Evolutionary conservation across 2,113 vertebrate species (phyloP), one percentile per base, ranked within the genome.

Genomic region (Pantherophis guttatus): DNA sequence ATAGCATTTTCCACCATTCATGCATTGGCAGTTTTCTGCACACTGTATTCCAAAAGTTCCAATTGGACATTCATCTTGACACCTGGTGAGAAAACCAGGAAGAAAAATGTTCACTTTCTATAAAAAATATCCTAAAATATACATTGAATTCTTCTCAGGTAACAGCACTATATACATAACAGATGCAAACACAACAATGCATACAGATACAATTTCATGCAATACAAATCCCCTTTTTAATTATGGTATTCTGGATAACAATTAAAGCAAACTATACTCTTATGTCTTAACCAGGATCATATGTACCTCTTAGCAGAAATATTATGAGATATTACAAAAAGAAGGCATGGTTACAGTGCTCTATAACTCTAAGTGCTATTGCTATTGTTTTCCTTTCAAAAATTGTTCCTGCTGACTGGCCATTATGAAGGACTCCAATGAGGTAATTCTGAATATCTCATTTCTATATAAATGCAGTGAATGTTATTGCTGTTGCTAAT

Each of bases 61-160:
- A 54, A 99, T 98, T 0, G 98, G 98, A 92, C 99, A 99, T 94
- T 99, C 97, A 0, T 99, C 99, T 95, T 99, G 99, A 95, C 99
- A 99, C 87, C 99, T 99, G 94, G 54, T 87, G 81, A 90, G 62
- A 94, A 91, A 89, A 57, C 0, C 1, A 8, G 39, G 53, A 86
- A 0, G 8, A n/a, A 52, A 89, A 94, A 1, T 92, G 1, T 59
- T 91, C 70, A 2, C 2, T 9, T 58, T 21, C 24, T 65, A 29
- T 70, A 53, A 88, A 92, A 92, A 87, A 65, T 13, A 65, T 52
- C 65, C 24, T 54, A 23, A 59, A 55, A 58, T 86, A 21, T 65
- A n/a, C 44, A 57, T 92, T 89, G 19, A 65, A 92, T 89, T 85
- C 17, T 33, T 53, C n/a, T 81, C 75, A 21, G 33, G 17, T 81